Evolutionary conservation across 1,140 invertebrate genomes (phyloP).

Genomic region (Anoplolepis gracilipes): DNA sequence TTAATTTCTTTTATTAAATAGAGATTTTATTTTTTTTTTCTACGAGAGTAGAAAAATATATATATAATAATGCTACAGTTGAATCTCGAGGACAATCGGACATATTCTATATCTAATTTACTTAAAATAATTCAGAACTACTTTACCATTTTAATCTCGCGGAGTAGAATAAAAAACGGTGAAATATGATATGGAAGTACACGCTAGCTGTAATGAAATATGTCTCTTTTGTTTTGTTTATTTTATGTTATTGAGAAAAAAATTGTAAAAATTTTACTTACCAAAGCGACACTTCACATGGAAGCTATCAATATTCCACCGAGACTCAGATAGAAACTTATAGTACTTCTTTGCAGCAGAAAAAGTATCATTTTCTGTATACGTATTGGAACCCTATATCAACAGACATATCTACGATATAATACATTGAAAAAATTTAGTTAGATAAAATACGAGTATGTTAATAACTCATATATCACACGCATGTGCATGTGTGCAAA

Average conservation of each 20-base stretch:
- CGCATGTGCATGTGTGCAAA: background rate
- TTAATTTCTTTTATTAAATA: too few relatives aligned
- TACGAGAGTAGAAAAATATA: too few relatives aligned
- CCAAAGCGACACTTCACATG: conserved; percentile 4
- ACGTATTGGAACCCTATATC: conserved; percentile 19
- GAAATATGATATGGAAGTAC: conserved; percentile 13
- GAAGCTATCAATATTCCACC: conserved; percentile 19
- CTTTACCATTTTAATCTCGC: background rate
- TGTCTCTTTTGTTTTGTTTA: background rate
- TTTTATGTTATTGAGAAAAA: background rate
- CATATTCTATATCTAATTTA: background rate
- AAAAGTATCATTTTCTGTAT: conserved; percentile 40
- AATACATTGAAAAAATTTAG: background rate
- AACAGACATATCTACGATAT: conserved; percentile 17
- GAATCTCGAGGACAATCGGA: too few relatives aligned
- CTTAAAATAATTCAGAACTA: too few relatives aligned
- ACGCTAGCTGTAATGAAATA: conserved; percentile 1
- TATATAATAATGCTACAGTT: too few relatives aligned
- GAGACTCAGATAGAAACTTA: background rate
- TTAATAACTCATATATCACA: background rate
- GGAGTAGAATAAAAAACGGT: conserved; percentile 15
- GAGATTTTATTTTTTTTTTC: too few relatives aligned
- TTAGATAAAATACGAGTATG: background rate
- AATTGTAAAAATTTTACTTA: background rate
- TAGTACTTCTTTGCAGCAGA: conserved; percentile 13